phyloP scores from a whole-genome alignment of 1,140 invertebrate genomes.

The Lucilia sericata region DNA sequence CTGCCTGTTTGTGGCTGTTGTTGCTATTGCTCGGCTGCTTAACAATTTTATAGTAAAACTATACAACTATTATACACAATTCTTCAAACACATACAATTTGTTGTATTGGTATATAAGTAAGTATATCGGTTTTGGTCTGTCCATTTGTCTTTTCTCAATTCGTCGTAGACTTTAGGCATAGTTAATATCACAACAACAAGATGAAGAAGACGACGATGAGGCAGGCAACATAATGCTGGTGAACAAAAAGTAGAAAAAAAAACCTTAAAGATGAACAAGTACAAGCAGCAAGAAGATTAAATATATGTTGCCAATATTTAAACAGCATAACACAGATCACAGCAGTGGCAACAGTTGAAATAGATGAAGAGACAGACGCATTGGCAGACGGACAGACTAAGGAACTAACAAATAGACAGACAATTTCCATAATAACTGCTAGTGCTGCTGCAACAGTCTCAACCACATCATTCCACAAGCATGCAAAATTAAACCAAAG shows the following conservation, averaged over 20 bases:
- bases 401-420: background rate
- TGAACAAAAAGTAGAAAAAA: background rate
- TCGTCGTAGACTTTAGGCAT: background rate
- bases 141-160: background rate
- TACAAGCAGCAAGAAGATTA: constrained; percentile 18
- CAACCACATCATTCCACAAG: background rate
- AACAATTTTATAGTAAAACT: constrained; percentile 17
- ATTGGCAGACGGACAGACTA: background rate
- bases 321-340: constrained; percentile 15
- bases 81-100: background rate
- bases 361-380: background rate
- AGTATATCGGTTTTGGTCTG: background rate
- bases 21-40: background rate
- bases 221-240: background rate
- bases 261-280: background rate
- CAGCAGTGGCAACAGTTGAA: constrained; percentile 25
- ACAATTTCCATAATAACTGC: constrained; percentile 23
- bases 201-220: background rate
- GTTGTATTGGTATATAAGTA: background rate
- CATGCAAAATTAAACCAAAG: background rate
- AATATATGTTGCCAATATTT: constrained; percentile 27
- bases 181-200: constrained; percentile 9
- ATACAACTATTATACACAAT: constrained; percentile 6
- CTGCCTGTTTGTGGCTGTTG: background rate
- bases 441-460: background rate